phyloP scores from a whole-genome alignment of 2,797 vertebrate species.

The Setipinna tenuifilis region DNA sequence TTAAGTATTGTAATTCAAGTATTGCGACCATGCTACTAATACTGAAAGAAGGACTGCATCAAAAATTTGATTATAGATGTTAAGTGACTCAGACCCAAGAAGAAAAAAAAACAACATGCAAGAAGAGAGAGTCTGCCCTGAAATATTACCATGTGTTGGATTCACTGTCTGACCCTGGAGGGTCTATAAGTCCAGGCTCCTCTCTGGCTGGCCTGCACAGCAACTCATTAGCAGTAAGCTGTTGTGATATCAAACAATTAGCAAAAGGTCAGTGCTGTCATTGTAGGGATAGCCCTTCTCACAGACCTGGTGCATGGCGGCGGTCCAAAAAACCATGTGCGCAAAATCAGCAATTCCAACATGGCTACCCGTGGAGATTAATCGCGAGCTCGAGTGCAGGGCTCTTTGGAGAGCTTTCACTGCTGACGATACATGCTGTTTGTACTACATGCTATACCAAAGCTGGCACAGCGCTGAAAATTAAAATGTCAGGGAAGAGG shows the following conservation, averaged over 20 bases:
- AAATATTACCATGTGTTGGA: slow-evolving; percentile 40
- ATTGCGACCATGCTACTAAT: background rate
- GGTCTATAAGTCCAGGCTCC: slow-evolving; percentile 34
- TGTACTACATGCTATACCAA: background rate
- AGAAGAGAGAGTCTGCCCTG: background rate
- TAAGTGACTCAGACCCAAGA: background rate
- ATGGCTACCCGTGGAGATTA: slow-evolving; percentile 34
- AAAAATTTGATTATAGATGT: background rate
- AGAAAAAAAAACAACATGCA: too few species aligned
- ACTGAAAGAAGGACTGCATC: background rate
- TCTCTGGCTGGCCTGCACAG: slow-evolving; percentile 38
- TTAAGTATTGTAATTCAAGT: background rate
- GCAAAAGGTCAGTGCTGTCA: slow-evolving; percentile 65
- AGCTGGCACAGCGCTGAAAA: background rate
- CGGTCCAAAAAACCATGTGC: slow-evolving; percentile 37
- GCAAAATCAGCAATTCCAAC: slow-evolving; percentile 40
- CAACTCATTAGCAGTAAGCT: slow-evolving; percentile 65
- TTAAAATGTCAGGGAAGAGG: slow-evolving; percentile 4
- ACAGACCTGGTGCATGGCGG: slow-evolving; percentile 44
- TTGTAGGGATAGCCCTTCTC: slow-evolving; percentile 49
- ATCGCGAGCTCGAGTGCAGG: slow-evolving; percentile 16
- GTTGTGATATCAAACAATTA: slow-evolving; percentile 68
- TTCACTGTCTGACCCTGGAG: slow-evolving; percentile 29
- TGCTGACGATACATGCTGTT: background rate
- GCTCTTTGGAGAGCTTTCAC: background rate